Base-by-base conservation (phyloP, 2,888 invertebrate species). In the Macrophya alboannulata region DNA sequence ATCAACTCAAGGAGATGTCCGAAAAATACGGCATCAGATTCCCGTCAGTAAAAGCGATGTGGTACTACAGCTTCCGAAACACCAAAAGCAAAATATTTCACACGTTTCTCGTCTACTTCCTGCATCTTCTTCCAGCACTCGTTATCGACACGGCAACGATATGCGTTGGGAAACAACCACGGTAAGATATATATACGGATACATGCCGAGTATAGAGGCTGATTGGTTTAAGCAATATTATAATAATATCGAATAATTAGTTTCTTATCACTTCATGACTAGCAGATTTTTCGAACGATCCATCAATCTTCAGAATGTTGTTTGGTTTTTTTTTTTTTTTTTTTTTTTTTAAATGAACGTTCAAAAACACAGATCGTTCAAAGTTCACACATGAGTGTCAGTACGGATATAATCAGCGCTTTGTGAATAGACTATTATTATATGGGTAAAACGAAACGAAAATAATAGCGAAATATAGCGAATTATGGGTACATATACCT, bases 1-100 rank as follows among this genome's bases (percentile, higher is more conserved):
- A 95, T 0, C 93, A 96, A 25, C 95, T 96, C 86, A 96, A 96
- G 86, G 94, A 94, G 0, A 90, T 95, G 86, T 96, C 96, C 74
- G 93, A 94, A n/a, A 95, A 94, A 86, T 94, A 95, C 87, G 96
- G 96, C 0, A 88, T 95, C 0, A 92, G 94, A 84, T 95, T 94
- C 55, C 97, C 97, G 0, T 95, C 96, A 0, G 94, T 93, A 0
- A 95, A 95, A 87, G 96, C 96, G 84, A 95, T 97, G 68, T 97
- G 97, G 96, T 96, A 95, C 91, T 96, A 95, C 91, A 94, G 95
- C 85, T 95, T 97, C 86, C 94, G 94, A 25, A 94, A 97, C 88
- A 96, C 95, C 62, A 94, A 95, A 4, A 94, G 96, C 86, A 95
- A 94, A 87, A 94, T 95, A 86, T 79, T 95, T 6, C 95, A 96